Base-by-base conservation (phyloP, 2,113 vertebrate genomes). In the Calyptommatus sinebrachiatus region DNA sequence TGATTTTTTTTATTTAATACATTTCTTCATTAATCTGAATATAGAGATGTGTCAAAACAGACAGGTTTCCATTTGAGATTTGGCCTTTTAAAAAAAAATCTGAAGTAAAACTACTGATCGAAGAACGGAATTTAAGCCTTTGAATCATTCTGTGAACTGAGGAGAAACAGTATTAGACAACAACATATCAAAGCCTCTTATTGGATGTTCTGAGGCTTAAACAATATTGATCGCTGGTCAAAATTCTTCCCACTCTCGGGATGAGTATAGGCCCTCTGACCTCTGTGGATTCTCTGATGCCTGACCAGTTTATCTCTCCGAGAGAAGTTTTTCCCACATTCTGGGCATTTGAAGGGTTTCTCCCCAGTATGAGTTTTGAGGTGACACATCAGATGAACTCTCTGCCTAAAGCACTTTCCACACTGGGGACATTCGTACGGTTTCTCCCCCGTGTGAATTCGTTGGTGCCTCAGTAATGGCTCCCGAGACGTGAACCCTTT, bases 371-470 rank as follows among this genome's bases (percentile, higher is more conserved):
- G 85, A 29, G 80, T 74, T 62, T 67, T 87, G 16, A 73, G 80
- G 11, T 85, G 79, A 8, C 57, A 73, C 63, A 86, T 61, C 2
- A 85, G 71, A 12, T 73, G 81, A 4, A 57, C 75, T 87, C 94
- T 94, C 84, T 94, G 87, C 71, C 92, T 89, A 85, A 96, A 95
- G 80, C 94, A 93, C 87, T 95, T 95, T 79, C 93, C 93, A 35
- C 95, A 96, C 89, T 94, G 93, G 80, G 92, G 90, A 74, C 95
- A 96, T 18, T 95, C 91, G 46, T 79, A 86, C 48, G 50, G 35
- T 16, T 60, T 86, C 74, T 88, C 78, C 45, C 68, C 73, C 5
- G 69, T 74, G 24, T 69, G 83, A 2, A 84, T 14, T 60, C 69
- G 50, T n/a, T 24, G 83, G 12, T 76, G 77, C 5, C 69, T 79